Evolutionary conservation across 2,113 vertebrate genomes (phyloP), one percentile per base, ranked within the genome.

Genomic region (Pedetes capensis): DNA sequence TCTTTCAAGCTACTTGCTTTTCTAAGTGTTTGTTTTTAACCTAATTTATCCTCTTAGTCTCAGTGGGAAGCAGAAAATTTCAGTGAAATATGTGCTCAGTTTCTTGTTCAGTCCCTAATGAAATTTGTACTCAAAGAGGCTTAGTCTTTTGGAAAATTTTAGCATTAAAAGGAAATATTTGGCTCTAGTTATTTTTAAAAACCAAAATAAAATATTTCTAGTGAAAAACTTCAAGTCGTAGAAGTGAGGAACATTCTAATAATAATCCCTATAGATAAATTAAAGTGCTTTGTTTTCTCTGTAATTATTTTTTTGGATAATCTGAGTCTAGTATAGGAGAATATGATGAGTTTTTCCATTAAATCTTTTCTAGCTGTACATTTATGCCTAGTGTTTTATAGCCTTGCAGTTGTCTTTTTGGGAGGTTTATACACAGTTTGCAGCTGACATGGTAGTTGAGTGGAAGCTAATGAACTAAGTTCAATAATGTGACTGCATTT

Each of bases 91-190:
- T 90, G 42, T 87, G 75, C 93, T 93, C 81, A 84, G 93, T 88
- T 93, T 94, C 95, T 94, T 94, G 53, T 86, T 94, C 44, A 55
- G 83, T 93, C 92, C 80, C 91, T 95, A 96, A 97, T 97, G 96
- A 96, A 95, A 92, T 94, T 93, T 91, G 27, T 89, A 84, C 83
- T 95, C 5, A 2, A 74, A 96, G 94, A 85, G 32, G 29, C 84
- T 94, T 89, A 88, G 87, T 86, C 13, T 96, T 97, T 96, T 96
- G 79, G 82, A 96, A 97, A 96, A 92, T 84, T 93, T 96, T 78
- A 95, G 59, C 71, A 84, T 91, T 91, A 89, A 76, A 95, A 95
- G 91, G 74, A 97, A 94, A 93, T 80, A 95, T 71, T 91, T 91
- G 75, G 71, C 37, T 97, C 44, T 8, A 88, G 87, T 78, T 97